Conservation (phyloP, 2,888 invertebrate species). For the Dolichomitus sp. region DNA sequence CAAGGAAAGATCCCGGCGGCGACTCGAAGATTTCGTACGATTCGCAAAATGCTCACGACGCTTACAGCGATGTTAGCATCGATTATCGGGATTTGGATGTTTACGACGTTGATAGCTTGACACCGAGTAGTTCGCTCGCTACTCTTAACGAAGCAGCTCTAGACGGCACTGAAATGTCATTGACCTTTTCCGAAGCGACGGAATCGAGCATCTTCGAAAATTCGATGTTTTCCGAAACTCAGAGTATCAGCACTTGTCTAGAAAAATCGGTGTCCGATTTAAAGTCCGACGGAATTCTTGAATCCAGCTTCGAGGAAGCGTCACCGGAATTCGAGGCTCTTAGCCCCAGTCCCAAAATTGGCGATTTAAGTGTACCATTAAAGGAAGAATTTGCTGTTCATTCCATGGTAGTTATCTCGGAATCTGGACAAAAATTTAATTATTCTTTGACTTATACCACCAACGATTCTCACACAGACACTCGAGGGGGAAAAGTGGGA, state of each 20-base stretch:
- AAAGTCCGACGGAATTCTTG: not conserved
- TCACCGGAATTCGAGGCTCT: slow-evolving; percentile 55
- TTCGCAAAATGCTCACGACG: not conserved
- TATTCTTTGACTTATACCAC: not conserved
- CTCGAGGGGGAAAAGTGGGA: not conserved
- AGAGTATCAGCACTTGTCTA: not conserved
- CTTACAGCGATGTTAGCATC: slow-evolving; percentile 30
- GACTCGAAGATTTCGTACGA: not conserved
- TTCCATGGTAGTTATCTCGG: not conserved
- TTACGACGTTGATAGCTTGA: slow-evolving; percentile 63
- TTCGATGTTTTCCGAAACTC: not conserved
- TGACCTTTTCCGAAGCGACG: not conserved
- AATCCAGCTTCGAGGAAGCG: slow-evolving; percentile 32
- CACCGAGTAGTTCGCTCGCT: slow-evolving; percentile 31
- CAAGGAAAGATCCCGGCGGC: slow-evolving; percentile 23
- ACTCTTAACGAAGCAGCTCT: not conserved
- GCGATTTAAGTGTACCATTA: not conserved
- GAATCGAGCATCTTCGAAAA: not conserved
- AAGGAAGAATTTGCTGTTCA: slow-evolving; percentile 38
- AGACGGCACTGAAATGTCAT: slow-evolving; percentile 11
- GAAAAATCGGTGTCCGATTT: not conserved
- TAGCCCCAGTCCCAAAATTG: slow-evolving; percentile 32
- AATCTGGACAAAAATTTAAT: not conserved
- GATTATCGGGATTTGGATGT: slow-evolving; percentile 62
- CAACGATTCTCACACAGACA: not conserved